phyloP scores from a whole-genome alignment of 2,113 vertebrate species.

The Natator depressus region DNA sequence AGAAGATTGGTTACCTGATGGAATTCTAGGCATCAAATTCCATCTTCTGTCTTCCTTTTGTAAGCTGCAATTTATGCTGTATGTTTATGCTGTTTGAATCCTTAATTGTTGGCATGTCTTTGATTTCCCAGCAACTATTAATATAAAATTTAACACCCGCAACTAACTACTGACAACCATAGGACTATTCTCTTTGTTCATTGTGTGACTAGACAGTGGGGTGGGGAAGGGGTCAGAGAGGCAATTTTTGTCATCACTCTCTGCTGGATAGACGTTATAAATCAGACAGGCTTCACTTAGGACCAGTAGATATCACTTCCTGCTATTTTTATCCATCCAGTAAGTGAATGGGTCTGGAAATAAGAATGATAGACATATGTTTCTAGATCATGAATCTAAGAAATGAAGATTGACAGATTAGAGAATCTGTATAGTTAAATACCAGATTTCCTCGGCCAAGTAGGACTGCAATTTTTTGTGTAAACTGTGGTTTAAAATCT shows the following conservation, averaged over 20 bases:
- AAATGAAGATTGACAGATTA: neutral
- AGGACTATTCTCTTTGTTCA: neutral
- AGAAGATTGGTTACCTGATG: neutral
- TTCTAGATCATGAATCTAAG: neutral
- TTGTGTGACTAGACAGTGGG: neutral
- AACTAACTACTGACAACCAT: neutral
- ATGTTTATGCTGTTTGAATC: neutral
- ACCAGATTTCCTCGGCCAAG: constrained; percentile 26
- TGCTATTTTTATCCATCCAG: constrained; percentile 42
- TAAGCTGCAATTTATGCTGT: neutral
- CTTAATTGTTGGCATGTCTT: neutral
- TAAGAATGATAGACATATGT: neutral
- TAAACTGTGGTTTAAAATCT: constrained; percentile 22
- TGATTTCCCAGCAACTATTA: neutral
- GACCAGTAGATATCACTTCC: neutral
- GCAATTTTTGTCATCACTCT: constrained; percentile 31
- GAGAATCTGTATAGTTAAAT: neutral
- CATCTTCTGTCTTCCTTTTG: neutral
- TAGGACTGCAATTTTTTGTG: constrained; percentile 12
- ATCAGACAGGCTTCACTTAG: constrained; percentile 57
- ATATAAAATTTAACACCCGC: constrained; percentile 39
- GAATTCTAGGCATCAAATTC: neutral
- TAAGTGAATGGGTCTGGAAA: constrained; percentile 35
- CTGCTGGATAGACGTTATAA: constrained; percentile 29
- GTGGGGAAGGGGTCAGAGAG: neutral